Base-by-base conservation (phyloP, 2,113 vertebrate genomes). In the Chloebia gouldiae region DNA sequence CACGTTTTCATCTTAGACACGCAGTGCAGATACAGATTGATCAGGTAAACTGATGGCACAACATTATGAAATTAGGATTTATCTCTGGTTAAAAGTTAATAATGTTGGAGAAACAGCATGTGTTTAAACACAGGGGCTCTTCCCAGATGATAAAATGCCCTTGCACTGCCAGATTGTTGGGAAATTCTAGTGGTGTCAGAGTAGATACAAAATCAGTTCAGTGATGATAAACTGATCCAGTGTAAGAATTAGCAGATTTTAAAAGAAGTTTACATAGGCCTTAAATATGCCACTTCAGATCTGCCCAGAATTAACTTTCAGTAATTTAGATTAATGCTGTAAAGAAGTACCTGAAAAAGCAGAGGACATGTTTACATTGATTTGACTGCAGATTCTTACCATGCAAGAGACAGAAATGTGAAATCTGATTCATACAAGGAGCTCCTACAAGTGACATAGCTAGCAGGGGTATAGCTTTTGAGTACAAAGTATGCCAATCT, bases 361-460 rank as follows among this genome's bases (percentile, higher is more conserved):
- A 70, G 47, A 61, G 54, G 47, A 70, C 23, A 7, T 33, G 30
- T 53, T 70, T 61, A 20, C 30, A 53, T 39, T 45, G 23, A 78
- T n/a, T n/a, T 78, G 47, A 15, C 54, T 61, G 54, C 64, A 61
- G 54, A 47, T 53, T 61, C 47, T 47, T 16, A n/a, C 47, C 15
- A 7, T 45, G 64, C 19, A 39, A 20, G 28, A 30, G 47, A 61
- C 5, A 53, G 23, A 47, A 61, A 61, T 45, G 39, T 61, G 64
- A 70, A 86, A 39, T 61, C 28, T 78, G 54, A 70, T 39, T 54
- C 39, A 61, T 24, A 23, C 28, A 20, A 28, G 64, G 63, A 80
- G 53, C 40, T 82, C 33, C 23, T 31, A 56, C 1, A 2, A 2
- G 27, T 42, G 24, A n/a, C 56, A 31, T 0, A n/a, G 19, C 33